phyloP scores from a whole-genome alignment of 2,888 invertebrate species.

The Sinhomidia bicolor region DNA sequence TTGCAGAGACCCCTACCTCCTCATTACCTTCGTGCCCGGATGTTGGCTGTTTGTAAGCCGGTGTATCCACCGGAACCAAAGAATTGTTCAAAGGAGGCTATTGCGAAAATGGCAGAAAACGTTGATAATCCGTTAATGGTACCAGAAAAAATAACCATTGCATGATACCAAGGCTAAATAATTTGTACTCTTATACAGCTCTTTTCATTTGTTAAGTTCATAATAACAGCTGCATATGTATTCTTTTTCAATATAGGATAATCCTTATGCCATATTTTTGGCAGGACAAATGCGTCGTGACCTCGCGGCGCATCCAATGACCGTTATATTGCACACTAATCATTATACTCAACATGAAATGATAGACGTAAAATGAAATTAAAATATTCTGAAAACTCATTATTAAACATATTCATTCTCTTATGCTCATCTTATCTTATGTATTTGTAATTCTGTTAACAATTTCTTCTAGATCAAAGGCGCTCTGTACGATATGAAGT shows the following conservation, averaged over 20 bases:
- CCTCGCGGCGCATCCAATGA: slow-evolving; percentile 88
- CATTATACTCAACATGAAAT: slow-evolving; percentile 86
- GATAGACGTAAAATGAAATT: slow-evolving; percentile 84
- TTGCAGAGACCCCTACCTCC: slow-evolving; percentile 88
- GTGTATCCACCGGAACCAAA: slow-evolving; percentile 83
- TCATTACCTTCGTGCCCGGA: slow-evolving; percentile 87
- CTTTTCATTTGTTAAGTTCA: background rate
- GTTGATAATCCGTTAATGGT: background rate
- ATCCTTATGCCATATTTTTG: slow-evolving; percentile 88
- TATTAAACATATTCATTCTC: background rate
- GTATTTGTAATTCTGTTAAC: background rate
- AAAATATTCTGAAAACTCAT: background rate
- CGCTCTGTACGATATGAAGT: slow-evolving; percentile 72
- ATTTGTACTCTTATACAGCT: background rate
- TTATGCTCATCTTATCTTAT: background rate
- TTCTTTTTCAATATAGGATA: slow-evolving; percentile 82
- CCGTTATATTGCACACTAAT: slow-evolving; percentile 88
- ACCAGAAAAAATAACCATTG: too few relatives aligned
- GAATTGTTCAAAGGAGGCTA: slow-evolving; percentile 64
- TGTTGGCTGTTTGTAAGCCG: slow-evolving; percentile 87
- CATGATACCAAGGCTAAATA: too few relatives aligned
- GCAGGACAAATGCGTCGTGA: slow-evolving; percentile 88
- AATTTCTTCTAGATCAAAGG: slow-evolving; percentile 63
- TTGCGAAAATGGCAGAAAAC: background rate
- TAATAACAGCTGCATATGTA: too few relatives aligned